Evolutionary conservation across 2,888 invertebrate genomes (phyloP), one percentile per base, ranked within the genome.

Genomic region (Gastrophysa polygoni): DNA sequence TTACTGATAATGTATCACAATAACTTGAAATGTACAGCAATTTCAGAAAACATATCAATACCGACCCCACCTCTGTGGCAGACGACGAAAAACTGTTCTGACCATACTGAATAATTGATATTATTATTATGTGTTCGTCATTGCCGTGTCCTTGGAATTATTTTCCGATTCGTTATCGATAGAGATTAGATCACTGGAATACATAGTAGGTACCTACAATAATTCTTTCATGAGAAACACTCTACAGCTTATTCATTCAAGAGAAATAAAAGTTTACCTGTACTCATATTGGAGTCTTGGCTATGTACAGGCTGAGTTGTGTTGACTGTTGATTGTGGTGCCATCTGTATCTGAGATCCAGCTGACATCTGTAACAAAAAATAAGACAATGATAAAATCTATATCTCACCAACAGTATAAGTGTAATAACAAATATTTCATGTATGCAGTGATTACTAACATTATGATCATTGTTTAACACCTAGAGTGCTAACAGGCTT

Each of bases 281-380:
- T 95, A 89, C 95, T 96, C 92, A 95, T 93, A 89, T 96, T 96
- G 86, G 96, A 96, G 89, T 95, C 95, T 87, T 95, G 95, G 89
- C 90, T 95, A 88, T 92, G 91, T 85, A 89, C 88, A 85, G 91
- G 89, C 87, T 91, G 91, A 82, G 86, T 85, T 81, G 90, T 88
- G 88, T 89, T 90, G 87, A 91, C 88, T 84, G 92, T 91, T 84
- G 92, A 91, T 89, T 94, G 93, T 85, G 94, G 93, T 91, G 94
- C 94, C 93, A 94, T 93, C 91, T 94, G 94, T 91, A 94, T 90
- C 90, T 94, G 94, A 87, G 94, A 91, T 88, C 93, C 93, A 89
- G 94, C 93, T 89, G 94, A 93, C 94, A 94, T 94, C 94, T 94
- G 87, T 77, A 89, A 89, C 73, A 78, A 71, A 67, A 72, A 68